Percentiles rank a stretch among this genome's conserved stretches.
phyloP scores from a whole-genome alignment of 2,797 vertebrate species.

The Sebastiscus tertius region DNA sequence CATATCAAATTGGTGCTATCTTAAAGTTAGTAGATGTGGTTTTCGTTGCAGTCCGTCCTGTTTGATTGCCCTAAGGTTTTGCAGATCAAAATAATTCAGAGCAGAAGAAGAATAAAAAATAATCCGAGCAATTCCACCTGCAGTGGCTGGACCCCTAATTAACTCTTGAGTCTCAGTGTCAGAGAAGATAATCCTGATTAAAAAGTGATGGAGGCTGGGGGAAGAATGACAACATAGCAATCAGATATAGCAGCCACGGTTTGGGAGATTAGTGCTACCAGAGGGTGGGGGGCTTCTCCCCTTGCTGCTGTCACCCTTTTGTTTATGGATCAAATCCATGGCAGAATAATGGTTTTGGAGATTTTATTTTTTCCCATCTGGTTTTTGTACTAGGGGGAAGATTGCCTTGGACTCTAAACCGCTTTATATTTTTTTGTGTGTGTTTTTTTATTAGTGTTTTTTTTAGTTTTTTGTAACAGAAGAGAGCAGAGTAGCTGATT shows the following conservation, averaged over 20 bases:
- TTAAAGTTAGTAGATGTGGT: background rate
- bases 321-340: slow-evolving; percentile 58
- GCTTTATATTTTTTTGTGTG: slow-evolving; percentile 2
- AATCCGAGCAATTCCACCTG: slow-evolving; percentile 41
- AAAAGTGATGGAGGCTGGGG: slow-evolving; percentile 68
- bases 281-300: slow-evolving; percentile 19
- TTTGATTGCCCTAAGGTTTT: background rate
- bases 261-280: slow-evolving; percentile 66
- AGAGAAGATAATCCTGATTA: slow-evolving; percentile 80
- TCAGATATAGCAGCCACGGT: slow-evolving; percentile 58
- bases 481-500: slow-evolving; percentile 12
- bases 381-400: slow-evolving; percentile 19
- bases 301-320: slow-evolving; percentile 50
- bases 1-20: background rate
- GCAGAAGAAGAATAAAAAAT: slow-evolving; percentile 13
- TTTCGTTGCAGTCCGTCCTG: background rate
- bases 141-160: slow-evolving; percentile 59
- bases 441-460: background rate
- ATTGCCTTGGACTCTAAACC: slow-evolving; percentile 26
- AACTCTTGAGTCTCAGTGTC: slow-evolving; percentile 68
- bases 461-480: slow-evolving; percentile 24
- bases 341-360: slow-evolving; percentile 21
- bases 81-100: slow-evolving; percentile 22
- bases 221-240: slow-evolving; percentile 64
- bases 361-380: slow-evolving; percentile 7